Evolutionary conservation across 2,888 invertebrate genomes (phyloP), one percentile per base, ranked within the genome.

Genomic region (Pristionchus fissidentatus): DNA sequence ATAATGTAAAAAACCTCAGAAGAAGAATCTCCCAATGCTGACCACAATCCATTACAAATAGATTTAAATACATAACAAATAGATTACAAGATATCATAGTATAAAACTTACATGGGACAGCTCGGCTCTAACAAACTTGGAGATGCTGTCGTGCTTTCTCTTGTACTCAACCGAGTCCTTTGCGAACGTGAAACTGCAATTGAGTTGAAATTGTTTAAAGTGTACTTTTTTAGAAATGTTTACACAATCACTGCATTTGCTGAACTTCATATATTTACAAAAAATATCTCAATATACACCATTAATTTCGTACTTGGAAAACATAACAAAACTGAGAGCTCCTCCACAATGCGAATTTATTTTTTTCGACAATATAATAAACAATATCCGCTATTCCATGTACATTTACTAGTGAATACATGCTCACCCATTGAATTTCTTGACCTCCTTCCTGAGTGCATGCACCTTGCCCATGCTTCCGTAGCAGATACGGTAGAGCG

Each of bases 381-480:
- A n/a, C n/a, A n/a, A n/a, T n/a, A n/a, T n/a, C n/a, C n/a, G n/a
- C n/a, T n/a, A n/a, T n/a, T 10, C 62, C 8, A 60, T n/a, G n/a
- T 8, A 10, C 8, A 60, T 15, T 26, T 60, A 60, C n/a, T 60
- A n/a, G 8, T 8, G 8, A 10, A 60, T n/a, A 15, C 19, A 60
- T 15, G n/a, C 70, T 29, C 10, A 81, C 80, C 80, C 80, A 32
- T 81, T 81, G 46, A 81, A 81, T 22, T 62, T 81, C 62, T 32
- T 81, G 26, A 81, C 13, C 46, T 81, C 80, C 46, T 32, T 81
- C 55, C 46, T 81, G 19, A 81, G 8, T 0, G 29, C 13, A 22
- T 26, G 7, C 7, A 46, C 46, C 43, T 15, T 62, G 10, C 80
- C 80, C 5, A 5, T 5, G 2, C 62, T 46, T 15, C 62, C 46